Conservation (phyloP, 2,797 vertebrate genomes). For the Bryconaethiops microstoma region DNA sequence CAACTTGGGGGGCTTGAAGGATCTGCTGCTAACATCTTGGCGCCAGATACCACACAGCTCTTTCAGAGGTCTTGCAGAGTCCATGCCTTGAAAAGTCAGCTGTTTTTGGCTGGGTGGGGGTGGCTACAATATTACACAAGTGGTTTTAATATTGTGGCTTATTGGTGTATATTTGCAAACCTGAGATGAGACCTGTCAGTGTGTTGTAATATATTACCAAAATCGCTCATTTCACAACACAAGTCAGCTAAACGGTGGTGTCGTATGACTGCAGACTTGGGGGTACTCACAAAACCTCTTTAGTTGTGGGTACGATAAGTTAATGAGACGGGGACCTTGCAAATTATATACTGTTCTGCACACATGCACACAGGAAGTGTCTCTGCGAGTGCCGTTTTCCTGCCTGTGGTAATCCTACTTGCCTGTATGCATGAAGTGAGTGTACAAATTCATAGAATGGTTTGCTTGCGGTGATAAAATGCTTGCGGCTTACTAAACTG, state of each 20-base stretch:
- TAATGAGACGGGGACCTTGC: neutral
- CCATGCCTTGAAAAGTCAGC: too few species aligned
- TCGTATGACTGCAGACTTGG: neutral
- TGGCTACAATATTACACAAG: too few species aligned
- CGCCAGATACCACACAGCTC: too few species aligned
- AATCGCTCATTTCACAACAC: neutral
- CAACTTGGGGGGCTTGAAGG: too few species aligned
- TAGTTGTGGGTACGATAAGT: neutral
- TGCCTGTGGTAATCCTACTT: constrained; percentile 21
- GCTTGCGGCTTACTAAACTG: neutral
- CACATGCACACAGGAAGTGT: neutral
- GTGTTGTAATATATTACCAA: too few species aligned
- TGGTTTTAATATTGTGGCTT: too few species aligned
- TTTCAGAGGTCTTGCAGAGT: too few species aligned
- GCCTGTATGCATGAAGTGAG: neutral
- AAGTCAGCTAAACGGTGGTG: neutral
- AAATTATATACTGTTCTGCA: neutral
- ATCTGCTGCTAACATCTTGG: too few species aligned
- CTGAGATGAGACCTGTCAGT: too few species aligned
- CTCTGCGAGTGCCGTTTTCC: neutral
- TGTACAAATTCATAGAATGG: neutral
- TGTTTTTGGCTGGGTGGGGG: too few species aligned
- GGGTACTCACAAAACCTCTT: neutral
- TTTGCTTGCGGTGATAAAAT: neutral
- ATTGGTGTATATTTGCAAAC: too few species aligned